phyloP scores from a whole-genome alignment of 1,140 invertebrate genomes.

The Neotoxoptera formosana region DNA sequence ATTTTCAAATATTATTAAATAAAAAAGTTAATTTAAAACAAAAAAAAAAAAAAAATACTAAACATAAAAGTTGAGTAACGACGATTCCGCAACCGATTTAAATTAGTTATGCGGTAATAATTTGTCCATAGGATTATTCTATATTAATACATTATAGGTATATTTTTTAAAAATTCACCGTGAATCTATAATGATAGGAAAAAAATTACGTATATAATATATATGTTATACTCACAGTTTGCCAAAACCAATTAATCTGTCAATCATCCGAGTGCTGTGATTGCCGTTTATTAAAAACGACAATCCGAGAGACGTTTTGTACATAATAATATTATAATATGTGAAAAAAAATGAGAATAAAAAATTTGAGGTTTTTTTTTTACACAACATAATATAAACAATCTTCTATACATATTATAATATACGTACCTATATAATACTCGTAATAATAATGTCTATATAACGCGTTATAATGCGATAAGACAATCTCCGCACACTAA shows the following conservation, averaged over 20 bases:
- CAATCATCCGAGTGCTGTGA: background rate
- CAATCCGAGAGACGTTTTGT: background rate
- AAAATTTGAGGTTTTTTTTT: background rate
- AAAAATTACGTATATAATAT: background rate
- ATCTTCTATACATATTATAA: no score
- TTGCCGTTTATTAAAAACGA: background rate
- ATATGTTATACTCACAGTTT: background rate
- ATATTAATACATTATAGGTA: background rate
- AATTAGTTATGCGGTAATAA: background rate
- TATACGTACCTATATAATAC: no score
- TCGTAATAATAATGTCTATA: background rate
- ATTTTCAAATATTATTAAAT: background rate
- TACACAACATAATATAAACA: background rate
- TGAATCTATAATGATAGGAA: background rate
- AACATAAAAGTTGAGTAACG: background rate
- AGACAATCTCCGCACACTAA: background rate
- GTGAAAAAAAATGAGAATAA: background rate
- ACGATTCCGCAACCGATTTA: background rate
- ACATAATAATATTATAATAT: background rate
- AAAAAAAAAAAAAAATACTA: background rate
- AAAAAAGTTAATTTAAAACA: slow-evolving; percentile 21
- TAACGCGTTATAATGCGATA: background rate
- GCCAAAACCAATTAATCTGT: background rate
- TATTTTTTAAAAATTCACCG: background rate
- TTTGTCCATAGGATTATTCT: background rate